Percentiles rank a stretch among this genome's conserved stretches.
These are phyloP conservation scores for Artibeus jamaicensis DNA, from an alignment of 2,797 vertebrate species.

Conservation along the genomic window DNA sequence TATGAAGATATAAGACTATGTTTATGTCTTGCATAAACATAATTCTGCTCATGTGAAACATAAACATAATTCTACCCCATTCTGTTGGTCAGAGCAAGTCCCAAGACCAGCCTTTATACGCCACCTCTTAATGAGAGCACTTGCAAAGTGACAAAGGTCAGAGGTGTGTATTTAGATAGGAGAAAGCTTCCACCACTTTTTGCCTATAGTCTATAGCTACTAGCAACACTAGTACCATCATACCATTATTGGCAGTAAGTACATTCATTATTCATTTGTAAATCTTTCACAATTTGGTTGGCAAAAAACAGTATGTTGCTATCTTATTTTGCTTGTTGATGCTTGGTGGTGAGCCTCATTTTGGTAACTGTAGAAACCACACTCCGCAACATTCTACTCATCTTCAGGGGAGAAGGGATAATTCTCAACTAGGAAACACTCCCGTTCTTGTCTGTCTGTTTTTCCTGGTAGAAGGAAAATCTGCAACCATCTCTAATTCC, in stretches of 20 bases:
- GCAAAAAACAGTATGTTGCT: not conserved
- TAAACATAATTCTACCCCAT: not conserved
- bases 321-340: not conserved
- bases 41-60: not conserved
- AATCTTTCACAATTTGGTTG: not conserved
- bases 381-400: not conserved
- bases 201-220: not conserved
- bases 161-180: not conserved
- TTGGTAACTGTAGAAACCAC: not conserved
- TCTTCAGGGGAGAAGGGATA: not conserved
- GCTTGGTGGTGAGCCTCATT: not conserved
- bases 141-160: not conserved
- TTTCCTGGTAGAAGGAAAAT: not conserved
- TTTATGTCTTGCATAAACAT: not conserved
- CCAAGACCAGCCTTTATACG: not conserved
- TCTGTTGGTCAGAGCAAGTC: not conserved
- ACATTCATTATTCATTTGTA: not conserved
- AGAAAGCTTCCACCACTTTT: not conserved
- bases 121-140: not conserved
- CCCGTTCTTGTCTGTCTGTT: not conserved
- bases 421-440: not conserved
- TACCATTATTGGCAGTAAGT: not conserved
- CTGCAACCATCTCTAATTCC: not conserved
- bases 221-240: not conserved
- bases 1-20: not conserved